phyloP scores from a whole-genome alignment of 2,888 invertebrate genomes.

The Aproaerema taeniolella region DNA sequence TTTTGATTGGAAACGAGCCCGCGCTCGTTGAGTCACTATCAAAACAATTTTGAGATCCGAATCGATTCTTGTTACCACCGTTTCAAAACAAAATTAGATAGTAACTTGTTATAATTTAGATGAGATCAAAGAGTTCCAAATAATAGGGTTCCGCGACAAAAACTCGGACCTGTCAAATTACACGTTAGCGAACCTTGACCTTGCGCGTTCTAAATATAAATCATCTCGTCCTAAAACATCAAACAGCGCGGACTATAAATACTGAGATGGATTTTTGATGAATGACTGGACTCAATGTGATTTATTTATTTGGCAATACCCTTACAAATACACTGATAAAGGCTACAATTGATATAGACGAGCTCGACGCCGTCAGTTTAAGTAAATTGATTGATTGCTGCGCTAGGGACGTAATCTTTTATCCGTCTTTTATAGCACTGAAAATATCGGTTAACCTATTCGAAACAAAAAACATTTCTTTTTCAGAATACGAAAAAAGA shows the following conservation, averaged over 20 bases:
- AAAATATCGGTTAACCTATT: too few species aligned
- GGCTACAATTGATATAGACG: slow-evolving; percentile 53
- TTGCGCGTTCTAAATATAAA: slow-evolving; percentile 3
- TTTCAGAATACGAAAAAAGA: too few species aligned
- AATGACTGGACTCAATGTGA: slow-evolving; percentile 39
- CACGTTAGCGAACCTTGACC: neutral
- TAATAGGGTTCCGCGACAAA: neutral
- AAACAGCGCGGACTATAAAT: slow-evolving; percentile 24
- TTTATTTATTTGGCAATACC: slow-evolving; percentile 46
- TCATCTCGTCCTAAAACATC: slow-evolving; percentile 6
- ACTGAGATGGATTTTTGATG: slow-evolving; percentile 40
- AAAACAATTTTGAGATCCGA: too few species aligned
- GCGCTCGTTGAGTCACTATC: too few species aligned
- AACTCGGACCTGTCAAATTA: slow-evolving; percentile 4
- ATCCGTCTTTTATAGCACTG: slow-evolving; percentile 29
- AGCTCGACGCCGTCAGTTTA: slow-evolving; percentile 39
- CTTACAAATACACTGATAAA: slow-evolving; percentile 38
- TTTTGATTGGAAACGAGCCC: too few species aligned
- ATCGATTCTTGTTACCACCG: too few species aligned
- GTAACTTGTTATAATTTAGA: too few species aligned
- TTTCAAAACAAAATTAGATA: too few species aligned
- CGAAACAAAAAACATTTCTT: too few species aligned
- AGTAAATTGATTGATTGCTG: slow-evolving; percentile 50
- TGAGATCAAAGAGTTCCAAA: neutral
- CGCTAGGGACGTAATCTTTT: slow-evolving; percentile 28